Evolutionary conservation across 2,113 vertebrate species (phyloP), one percentile per base, ranked within the genome.

Genomic region (Forbesichthys papilliferus): DNA sequence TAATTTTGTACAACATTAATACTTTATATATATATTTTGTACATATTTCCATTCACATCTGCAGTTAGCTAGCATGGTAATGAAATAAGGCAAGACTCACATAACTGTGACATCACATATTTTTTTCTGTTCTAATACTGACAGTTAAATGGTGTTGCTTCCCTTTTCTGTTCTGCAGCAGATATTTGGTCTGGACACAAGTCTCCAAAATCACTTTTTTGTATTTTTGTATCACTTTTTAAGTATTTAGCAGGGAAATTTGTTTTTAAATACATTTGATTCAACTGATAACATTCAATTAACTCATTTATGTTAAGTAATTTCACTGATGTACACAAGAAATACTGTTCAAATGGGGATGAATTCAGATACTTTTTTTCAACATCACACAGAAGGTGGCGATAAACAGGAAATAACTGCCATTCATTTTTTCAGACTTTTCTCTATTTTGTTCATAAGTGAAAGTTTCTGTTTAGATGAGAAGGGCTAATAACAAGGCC

Each of bases 11-110:
- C 93, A 92, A 93, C 92, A 93, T 91, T 95, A 97, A 96, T 93
- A 97, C 94, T 96, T 96, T 92, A 92, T 93, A 92, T 92, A 86
- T 86, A 88, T 91, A 90, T 75, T 91, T 94, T 91, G 89, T 93
- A 94, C 74, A 79, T 91, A 89, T 86, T 91, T 88, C 92, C 92
- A 93, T 96, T 94, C 93, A 93, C 92, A 93, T 94, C 92, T 94
- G 95, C 90, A 87, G 94, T 94, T 95, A 95, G 93, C 94, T 95
- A 93, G 90, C 88, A 92, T 92, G 90, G 87, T 91, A 90, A 91
- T 92, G 93, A 94, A 94, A 92, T 96, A 96, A 98, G 96, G 96
- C 96, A 95, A 96, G 94, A 93, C 91, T 94, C 93, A 92, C 90
- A 87, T 79, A 90, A 93, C 88, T 90, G 93, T 94, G 95, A 93